Base-by-base conservation (phyloP, 2,888 invertebrate species). In the Rhynchonema sp. region DNA sequence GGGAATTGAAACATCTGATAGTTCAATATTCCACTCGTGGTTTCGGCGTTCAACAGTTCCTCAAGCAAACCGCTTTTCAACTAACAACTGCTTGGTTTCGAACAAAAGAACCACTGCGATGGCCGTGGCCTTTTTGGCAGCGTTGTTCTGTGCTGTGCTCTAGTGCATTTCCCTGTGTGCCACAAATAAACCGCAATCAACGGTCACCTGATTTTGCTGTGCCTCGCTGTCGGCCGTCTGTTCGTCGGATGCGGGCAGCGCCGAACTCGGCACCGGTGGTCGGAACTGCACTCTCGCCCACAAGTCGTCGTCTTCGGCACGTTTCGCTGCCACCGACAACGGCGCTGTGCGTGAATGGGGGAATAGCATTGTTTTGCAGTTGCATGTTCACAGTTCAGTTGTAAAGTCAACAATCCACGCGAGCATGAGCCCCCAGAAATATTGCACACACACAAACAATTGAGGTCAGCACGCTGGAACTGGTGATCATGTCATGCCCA, bases 271-370 rank as follows among this genome's bases (percentile, higher is more conserved):
- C 52, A 25, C 52, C 52, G 52, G 52, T 6, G 52, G 52, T n/a
- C 52, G 52, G n/a, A 17, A 52, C 3, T 6, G 2, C 3, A 26
- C 56, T 25, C n/a, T 30, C 1, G 2, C 13, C 13, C 60, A 59
- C 57, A 63, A 28, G 9, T 63, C 61, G 27, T 65, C 57, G 52
- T 67, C 62, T 2, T 60, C 58, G 27, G 58, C 62, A 55, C 62
- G 61, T 57, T 65, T 69, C 0, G 65, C 65, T 46, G 67, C 61
- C 28, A 70, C 57, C 30, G 69, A 61, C 1, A 69, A 61, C 0
- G 70, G 67, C 61, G 69, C 69, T 69, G 58, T 25, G 26, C 2
- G n/a, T n/a, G n/a, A n/a, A n/a, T n/a, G n/a, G n/a, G n/a, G n/a
- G n/a, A n/a, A n/a, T n/a, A n/a, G n/a, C n/a, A n/a, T 3, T 26